Conservation (phyloP, 2,113 vertebrate genomes). For the Phrynosoma blainvillii region DNA sequence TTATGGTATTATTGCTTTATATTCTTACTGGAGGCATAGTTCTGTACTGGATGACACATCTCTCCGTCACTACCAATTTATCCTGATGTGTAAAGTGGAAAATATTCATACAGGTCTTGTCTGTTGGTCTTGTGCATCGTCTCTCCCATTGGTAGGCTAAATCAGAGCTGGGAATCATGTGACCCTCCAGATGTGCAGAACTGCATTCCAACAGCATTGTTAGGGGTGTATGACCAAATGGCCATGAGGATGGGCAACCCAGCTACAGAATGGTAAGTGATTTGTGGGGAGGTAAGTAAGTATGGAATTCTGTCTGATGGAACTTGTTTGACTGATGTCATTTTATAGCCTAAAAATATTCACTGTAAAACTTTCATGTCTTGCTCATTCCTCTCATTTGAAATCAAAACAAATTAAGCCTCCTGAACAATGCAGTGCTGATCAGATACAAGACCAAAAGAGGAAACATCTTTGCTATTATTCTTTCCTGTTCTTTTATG, state of each 20-base stretch:
- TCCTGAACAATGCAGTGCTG: background rate
- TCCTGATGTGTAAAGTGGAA: background rate
- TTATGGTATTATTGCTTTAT: background rate
- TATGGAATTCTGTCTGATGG: too few relatives aligned
- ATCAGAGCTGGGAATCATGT: too few relatives aligned
- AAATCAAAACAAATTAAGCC: background rate
- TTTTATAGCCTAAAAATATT: constrained; percentile 23
- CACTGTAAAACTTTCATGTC: background rate
- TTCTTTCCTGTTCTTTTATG: background rate
- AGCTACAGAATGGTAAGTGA: too few relatives aligned
- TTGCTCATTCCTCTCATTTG: background rate
- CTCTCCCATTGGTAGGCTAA: too few relatives aligned
- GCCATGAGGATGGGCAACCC: too few relatives aligned
- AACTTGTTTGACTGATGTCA: background rate
- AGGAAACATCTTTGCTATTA: background rate
- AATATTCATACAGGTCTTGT: background rate
- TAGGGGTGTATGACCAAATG: too few relatives aligned
- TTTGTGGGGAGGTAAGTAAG: too few relatives aligned
- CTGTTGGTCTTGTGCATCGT: too few relatives aligned
- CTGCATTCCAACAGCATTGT: too few relatives aligned
- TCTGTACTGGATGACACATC: background rate
- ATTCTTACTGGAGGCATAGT: background rate
- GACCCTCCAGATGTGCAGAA: too few relatives aligned
- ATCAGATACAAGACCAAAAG: background rate
- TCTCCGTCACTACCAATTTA: background rate